Evolutionary conservation across 2,113 vertebrate genomes (phyloP), one percentile per base, ranked within the genome.

Genomic region (Phalacrocorax pelagicus): DNA sequence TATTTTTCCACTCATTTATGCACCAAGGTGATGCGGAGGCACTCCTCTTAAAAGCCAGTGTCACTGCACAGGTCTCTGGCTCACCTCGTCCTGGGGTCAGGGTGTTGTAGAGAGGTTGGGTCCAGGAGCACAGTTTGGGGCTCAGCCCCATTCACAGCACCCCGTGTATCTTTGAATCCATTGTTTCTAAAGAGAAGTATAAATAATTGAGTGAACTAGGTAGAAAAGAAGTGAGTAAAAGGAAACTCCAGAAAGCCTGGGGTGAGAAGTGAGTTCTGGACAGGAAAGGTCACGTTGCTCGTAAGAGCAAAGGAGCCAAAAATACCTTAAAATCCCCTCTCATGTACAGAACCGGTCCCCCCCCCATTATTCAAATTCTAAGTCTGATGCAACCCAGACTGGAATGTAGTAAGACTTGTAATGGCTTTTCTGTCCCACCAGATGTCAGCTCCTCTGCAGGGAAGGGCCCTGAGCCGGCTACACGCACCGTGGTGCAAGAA

Each of bases 301-400:
- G 3, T 49, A 54, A 74, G 24, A 61, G 23, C 57, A 93, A 42
- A 79, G 18, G 52, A 58, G 29, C 36, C 81, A 55, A 62, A 78
- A 82, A 42, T 4, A 77, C 71, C 58, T 59, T 22, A 7, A 79
- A 62, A 80, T 15, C 55, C 44, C 32, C 58, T 7, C 12, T 63
- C 36, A 7, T 1, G 17, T 20, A 21, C 40, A 19, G 13, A 47
- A 9, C 38, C 3, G 3, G 7, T 36, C 42, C 4, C 3, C 21
- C 5, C 4, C 5, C 4, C 20, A 8, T 30, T 85, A 85, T 66
- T 92, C 42, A 86, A 42, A 44, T 26, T 15, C 15, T 15, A 49
- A 70, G 40, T 82, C 96, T 97, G 97, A 97, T 97, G 97, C 96
- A 97, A 97, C 85, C 27, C 74, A 1, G 66, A 2, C 80, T 34